These are phyloP conservation scores for Cephus nigrinus DNA, from an alignment of 2,888 invertebrate species.

Conservation along the genomic window DNA sequence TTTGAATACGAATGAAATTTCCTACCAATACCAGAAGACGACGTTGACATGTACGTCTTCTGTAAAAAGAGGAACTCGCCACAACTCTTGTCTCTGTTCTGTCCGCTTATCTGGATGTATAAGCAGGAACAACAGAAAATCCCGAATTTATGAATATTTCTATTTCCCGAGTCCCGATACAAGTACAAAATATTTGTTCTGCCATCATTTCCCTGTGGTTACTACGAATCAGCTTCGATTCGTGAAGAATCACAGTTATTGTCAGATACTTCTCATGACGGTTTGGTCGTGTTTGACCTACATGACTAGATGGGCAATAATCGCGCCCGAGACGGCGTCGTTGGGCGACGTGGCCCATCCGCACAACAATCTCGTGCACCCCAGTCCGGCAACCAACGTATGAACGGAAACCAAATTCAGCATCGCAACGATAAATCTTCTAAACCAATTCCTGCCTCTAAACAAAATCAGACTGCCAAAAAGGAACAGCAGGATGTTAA, in stretches of 20 bases:
- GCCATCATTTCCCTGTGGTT: slow-evolving; percentile 28
- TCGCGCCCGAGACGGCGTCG: slow-evolving; percentile 65
- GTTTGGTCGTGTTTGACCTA: slow-evolving; percentile 62
- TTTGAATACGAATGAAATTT: neutral
- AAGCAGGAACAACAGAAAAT: neutral
- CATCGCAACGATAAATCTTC: slow-evolving; percentile 67
- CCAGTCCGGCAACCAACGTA: slow-evolving; percentile 65
- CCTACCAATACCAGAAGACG: neutral
- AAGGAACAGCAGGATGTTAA: slow-evolving; percentile 65
- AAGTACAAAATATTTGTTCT: slow-evolving; percentile 19
- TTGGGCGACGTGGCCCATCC: slow-evolving; percentile 64
- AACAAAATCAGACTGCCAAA: slow-evolving; percentile 65
- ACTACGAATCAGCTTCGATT: slow-evolving; percentile 32
- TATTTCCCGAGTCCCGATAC: slow-evolving; percentile 10
- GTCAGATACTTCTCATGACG: slow-evolving; percentile 55
- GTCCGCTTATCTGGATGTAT: neutral
- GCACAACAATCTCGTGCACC: slow-evolving; percentile 62
- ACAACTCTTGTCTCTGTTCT: neutral
- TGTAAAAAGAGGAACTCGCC: neutral
- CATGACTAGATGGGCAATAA: slow-evolving; percentile 63
- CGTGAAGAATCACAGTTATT: slow-evolving; percentile 17
- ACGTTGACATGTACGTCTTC: neutral
- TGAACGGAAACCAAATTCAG: slow-evolving; percentile 65
- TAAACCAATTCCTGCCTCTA: slow-evolving; percentile 65
- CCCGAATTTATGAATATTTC: neutral